phyloP scores from a whole-genome alignment of 1,140 invertebrate species.

The Heliconius melpomene region DNA sequence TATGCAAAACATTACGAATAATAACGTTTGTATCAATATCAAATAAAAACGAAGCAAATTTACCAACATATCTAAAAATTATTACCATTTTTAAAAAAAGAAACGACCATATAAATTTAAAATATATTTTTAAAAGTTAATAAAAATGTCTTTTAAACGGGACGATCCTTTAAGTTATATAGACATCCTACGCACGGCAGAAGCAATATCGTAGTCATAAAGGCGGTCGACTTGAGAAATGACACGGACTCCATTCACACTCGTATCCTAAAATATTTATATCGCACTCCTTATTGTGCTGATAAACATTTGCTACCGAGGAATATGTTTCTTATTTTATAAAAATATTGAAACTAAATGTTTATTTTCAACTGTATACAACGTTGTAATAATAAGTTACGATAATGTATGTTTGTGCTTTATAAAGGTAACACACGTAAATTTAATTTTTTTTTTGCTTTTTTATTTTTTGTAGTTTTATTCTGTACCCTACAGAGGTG shows the following conservation, averaged over 20 bases:
- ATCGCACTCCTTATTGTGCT: conserved; percentile 41
- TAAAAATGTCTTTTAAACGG: conserved; percentile 29
- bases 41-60: conserved; percentile 1
- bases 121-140: conserved; percentile 26
- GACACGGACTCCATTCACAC: conserved; percentile 66
- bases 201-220: conserved; percentile 62
- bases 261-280: conserved; percentile 68
- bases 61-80: not conserved
- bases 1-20: not conserved
- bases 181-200: conserved; percentile 33
- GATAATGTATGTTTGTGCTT: not conserved
- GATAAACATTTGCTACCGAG: conserved; percentile 51
- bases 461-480: too few species aligned
- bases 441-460: not conserved
- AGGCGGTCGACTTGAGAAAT: conserved; percentile 50
- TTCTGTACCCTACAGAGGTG: too few species aligned
- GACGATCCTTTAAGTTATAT: conserved; percentile 29
- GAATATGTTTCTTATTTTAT: conserved; percentile 20
- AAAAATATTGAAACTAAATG: conserved; percentile 8
- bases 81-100: not conserved
- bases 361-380: not conserved
- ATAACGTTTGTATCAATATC: not conserved
- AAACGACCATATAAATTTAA: conserved; percentile 9
- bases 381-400: not conserved
- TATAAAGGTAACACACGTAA: not conserved